These are phyloP conservation scores for Temnopleurus reevesii DNA, from an alignment of 53 echinoderm and acorn worm genomes.

Conservation along the genomic window DNA sequence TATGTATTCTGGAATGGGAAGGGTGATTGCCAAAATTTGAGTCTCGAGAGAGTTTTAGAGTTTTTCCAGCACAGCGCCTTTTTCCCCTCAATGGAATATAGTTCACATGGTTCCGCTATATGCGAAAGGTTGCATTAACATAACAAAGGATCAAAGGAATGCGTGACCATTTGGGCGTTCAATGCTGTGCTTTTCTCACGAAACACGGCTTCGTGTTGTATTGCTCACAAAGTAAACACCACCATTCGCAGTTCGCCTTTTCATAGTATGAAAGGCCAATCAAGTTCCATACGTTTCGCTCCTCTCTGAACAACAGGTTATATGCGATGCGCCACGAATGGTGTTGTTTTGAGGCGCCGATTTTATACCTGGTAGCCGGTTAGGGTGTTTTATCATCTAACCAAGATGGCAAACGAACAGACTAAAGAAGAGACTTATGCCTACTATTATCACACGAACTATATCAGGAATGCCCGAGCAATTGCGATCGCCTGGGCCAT, in stretches of 20 bases:
- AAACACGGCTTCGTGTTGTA: neutral
- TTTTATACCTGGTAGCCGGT: neutral
- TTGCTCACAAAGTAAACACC: slow-evolving; percentile 9
- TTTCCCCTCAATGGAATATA: too few relatives aligned
- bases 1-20: too few relatives aligned
- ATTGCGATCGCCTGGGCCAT: slow-evolving; percentile 95
- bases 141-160: slow-evolving; percentile 31
- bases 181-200: neutral
- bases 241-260: neutral
- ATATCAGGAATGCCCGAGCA: slow-evolving; percentile 93
- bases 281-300: neutral
- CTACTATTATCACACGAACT: slow-evolving; percentile 95
- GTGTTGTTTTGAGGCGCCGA: neutral
- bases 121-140: slow-evolving; percentile 4
- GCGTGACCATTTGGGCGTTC: neutral
- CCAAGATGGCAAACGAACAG: slow-evolving; percentile 75
- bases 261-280: too few relatives aligned
- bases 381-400: neutral
- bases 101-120: slow-evolving; percentile 16
- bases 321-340: neutral
- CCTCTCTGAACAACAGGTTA: neutral
- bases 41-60: too few relatives aligned
- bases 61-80: too few relatives aligned
- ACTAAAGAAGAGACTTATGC: slow-evolving; percentile 90
- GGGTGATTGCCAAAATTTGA: too few relatives aligned